Evolutionary conservation across 2,797 vertebrate species (phyloP).

Genomic region (Sorex maritimensis): DNA sequence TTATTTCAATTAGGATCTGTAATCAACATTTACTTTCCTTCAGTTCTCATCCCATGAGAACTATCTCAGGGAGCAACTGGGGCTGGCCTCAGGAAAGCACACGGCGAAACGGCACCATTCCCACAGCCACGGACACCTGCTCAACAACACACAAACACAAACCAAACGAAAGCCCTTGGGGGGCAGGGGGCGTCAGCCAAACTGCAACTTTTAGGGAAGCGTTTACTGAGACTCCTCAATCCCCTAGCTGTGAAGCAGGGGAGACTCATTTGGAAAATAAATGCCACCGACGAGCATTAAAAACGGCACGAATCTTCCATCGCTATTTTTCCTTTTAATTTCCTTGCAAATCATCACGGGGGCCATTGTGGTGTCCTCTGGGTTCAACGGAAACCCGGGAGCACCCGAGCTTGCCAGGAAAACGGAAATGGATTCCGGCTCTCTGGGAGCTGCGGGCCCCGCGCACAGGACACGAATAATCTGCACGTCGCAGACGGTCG

Average conservation of each 20-base stretch:
- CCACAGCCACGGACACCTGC: slow-evolving; percentile 16
- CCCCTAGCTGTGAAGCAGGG: neutral
- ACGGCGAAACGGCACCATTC: neutral
- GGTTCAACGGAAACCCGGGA: slow-evolving; percentile 57
- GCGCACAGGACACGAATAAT: slow-evolving; percentile 63
- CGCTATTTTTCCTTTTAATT: slow-evolving; percentile 65
- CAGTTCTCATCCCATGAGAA: neutral
- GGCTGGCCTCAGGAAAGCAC: slow-evolving; percentile 50
- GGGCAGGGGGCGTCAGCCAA: neutral
- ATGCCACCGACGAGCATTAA: slow-evolving; percentile 3
- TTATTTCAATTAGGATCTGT: slow-evolving; percentile 29
- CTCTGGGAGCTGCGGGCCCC: neutral
- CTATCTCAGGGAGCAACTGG: neutral
- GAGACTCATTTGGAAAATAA: slow-evolving; percentile 40
- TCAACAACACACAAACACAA: neutral
- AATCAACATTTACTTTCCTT: slow-evolving; percentile 36
- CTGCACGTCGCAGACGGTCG: slow-evolving; percentile 70
- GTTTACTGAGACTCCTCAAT: neutral
- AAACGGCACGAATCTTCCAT: slow-evolving; percentile 44
- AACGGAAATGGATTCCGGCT: slow-evolving; percentile 62
- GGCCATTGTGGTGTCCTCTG: neutral
- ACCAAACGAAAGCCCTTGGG: slow-evolving; percentile 9
- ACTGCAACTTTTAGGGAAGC: slow-evolving; percentile 42
- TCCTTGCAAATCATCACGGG: slow-evolving; percentile 67
- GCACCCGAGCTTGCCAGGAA: slow-evolving; percentile 56